Conservation (phyloP, 2,888 invertebrate genomes). For the Drosophila paracracens region DNA sequence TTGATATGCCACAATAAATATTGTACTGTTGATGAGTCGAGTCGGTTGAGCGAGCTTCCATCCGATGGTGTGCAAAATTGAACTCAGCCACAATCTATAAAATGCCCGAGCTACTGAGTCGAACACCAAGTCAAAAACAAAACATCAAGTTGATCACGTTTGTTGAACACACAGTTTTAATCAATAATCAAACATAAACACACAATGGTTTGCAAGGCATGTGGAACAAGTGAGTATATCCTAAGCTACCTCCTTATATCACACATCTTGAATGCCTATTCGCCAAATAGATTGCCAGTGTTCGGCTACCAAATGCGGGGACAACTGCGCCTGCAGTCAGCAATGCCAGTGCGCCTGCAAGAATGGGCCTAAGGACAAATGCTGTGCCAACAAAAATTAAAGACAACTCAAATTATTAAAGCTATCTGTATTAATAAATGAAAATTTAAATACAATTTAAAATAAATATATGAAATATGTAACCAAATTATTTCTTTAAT, state of each 20-base stretch:
- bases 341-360: constrained; percentile 77
- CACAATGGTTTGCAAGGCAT: constrained; percentile 75
- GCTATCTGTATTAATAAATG: neutral
- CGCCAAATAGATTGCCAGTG: constrained; percentile 69
- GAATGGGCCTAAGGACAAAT: constrained; percentile 73
- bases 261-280: neutral
- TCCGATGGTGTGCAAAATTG: constrained; percentile 60
- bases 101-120: constrained; percentile 14
- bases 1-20: constrained; percentile 27
- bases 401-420: neutral
- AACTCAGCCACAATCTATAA: constrained; percentile 47
- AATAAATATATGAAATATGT: neutral
- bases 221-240: constrained; percentile 69
- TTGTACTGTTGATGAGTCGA: constrained; percentile 9
- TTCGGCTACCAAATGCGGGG: constrained; percentile 70
- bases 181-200: constrained; percentile 6
- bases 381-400: constrained; percentile 67
- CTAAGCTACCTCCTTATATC: neutral
- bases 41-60: neutral
- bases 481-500: neutral
- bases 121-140: constrained; percentile 13
- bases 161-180: neutral
- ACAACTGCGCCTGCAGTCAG: constrained; percentile 73
- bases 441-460: neutral
- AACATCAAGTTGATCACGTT: constrained; percentile 1